Conservation (phyloP, 37 sponge, comb jelly and placozoan genomes). For the Amphimedon queenslandica region DNA sequence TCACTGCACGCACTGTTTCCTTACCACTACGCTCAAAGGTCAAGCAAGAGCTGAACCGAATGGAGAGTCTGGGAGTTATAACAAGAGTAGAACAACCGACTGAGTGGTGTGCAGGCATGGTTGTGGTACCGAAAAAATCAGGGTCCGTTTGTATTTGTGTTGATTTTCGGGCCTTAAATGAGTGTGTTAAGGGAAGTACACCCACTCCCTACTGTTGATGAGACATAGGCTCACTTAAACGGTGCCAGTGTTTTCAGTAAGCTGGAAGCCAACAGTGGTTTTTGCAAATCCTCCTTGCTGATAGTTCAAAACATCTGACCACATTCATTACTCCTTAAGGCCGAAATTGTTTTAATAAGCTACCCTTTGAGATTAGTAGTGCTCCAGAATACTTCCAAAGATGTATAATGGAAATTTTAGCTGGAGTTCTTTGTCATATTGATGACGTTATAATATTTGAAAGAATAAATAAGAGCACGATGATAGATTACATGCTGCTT, state of each 20-base stretch:
- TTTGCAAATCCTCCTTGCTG: slow-evolving; percentile 45
- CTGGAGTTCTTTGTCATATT: slow-evolving; percentile 20
- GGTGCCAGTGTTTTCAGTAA: slow-evolving; percentile 36
- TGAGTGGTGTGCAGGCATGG: too few relatives aligned
- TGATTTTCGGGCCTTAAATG: too few relatives aligned
- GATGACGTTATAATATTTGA: slow-evolving; percentile 29
- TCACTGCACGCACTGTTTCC: too few relatives aligned
- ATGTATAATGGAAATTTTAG: slow-evolving; percentile 2
- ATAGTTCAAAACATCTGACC: slow-evolving; percentile 17
- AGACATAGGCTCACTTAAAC: too few relatives aligned
- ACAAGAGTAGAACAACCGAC: too few relatives aligned
- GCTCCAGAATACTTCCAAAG: slow-evolving; percentile 23
- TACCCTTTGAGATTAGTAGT: slow-evolving; percentile 2
- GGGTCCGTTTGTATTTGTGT: too few relatives aligned
- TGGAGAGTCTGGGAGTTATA: too few relatives aligned
- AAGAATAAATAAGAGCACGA: slow-evolving; percentile 21
- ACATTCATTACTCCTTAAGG: slow-evolving; percentile 57
- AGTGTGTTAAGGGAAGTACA: too few relatives aligned
- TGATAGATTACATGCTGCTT: slow-evolving; percentile 8
- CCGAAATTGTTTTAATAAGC: background rate
- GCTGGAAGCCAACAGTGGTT: slow-evolving; percentile 40
- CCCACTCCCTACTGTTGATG: too few relatives aligned
- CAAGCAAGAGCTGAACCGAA: too few relatives aligned
- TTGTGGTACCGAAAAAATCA: too few relatives aligned
- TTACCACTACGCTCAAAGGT: too few relatives aligned